A percentile compares a stretch with the other conserved stretches of the same genome.
These are phyloP conservation scores for Acridotheres tristis DNA, from an alignment of 2,797 vertebrate species.

Conservation along the genomic window DNA sequence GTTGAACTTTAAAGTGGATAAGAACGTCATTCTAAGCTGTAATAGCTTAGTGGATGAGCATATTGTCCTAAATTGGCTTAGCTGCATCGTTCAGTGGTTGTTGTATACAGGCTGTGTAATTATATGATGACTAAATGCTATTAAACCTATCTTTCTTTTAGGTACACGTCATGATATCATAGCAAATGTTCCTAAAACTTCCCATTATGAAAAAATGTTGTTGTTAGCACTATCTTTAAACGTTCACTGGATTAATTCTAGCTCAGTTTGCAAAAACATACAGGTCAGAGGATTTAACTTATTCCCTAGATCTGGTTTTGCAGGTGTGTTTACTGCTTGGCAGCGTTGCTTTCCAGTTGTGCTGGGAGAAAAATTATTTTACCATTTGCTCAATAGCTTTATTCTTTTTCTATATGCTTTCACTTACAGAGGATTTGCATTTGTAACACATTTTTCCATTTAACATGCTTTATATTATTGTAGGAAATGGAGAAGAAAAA, in stretches of 20 bases:
- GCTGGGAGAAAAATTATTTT: neutral
- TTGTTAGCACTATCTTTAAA: neutral
- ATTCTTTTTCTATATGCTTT: neutral
- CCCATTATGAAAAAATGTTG: neutral
- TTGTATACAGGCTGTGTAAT: neutral
- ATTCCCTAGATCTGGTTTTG: neutral
- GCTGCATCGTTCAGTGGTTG: conserved; percentile 8
- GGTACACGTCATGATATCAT: neutral
- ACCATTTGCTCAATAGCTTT: neutral
- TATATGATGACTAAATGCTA: conserved; percentile 13
- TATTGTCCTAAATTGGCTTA: conserved; percentile 65
- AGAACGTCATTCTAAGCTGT: conserved; percentile 43
- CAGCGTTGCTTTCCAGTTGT: conserved; percentile 2
- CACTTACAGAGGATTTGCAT: neutral
- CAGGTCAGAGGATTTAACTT: neutral
- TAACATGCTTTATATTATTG: neutral
- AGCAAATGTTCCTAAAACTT: neutral
- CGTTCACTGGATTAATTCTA: neutral
- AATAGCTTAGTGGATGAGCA: conserved; percentile 43
- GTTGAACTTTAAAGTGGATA: conserved; percentile 61
- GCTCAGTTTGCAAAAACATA: neutral
- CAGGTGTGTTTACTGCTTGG: neutral
- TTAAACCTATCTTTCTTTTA: neutral
- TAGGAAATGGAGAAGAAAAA: conserved; percentile 10
- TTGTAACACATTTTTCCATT: conserved; percentile 5